phyloP scores from a whole-genome alignment of 2,113 vertebrate species.

The Aix galericulata region DNA sequence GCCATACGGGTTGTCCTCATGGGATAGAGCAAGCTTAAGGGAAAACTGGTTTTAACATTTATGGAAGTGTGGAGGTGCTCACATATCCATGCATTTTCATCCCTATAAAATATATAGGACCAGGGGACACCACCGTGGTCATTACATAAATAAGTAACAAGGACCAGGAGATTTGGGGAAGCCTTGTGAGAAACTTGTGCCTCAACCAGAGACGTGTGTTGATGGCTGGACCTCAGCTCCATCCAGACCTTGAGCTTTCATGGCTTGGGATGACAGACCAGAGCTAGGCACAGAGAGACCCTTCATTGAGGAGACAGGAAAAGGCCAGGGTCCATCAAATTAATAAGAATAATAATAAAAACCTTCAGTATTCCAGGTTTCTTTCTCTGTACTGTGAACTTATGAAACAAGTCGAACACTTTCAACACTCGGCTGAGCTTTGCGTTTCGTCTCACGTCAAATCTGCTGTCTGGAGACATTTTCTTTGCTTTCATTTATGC shows the following conservation, averaged over 20 bases:
- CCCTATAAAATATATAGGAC: not conserved
- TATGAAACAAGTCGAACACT: not conserved
- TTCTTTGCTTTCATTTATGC: constrained; percentile 52
- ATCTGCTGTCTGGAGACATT: not conserved
- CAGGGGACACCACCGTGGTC: not conserved
- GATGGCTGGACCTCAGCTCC: not conserved
- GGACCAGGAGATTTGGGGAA: not conserved
- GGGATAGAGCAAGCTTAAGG: not conserved
- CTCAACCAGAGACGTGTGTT: not conserved
- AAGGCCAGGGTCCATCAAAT: not conserved
- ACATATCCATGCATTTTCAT: fast-evolving
- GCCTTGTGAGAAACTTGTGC: not conserved
- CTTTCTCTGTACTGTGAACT: not conserved
- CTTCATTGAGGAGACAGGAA: not conserved
- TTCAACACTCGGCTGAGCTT: not conserved
- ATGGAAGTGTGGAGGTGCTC: not conserved
- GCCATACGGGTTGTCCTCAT: not conserved
- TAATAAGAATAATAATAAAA: not conserved
- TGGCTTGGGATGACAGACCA: not conserved
- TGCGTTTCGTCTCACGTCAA: not conserved
- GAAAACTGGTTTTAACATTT: not conserved
- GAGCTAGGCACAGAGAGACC: not conserved
- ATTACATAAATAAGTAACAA: not conserved
- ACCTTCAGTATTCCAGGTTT: constrained; percentile 8
- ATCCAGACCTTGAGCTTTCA: not conserved